Percentiles rank a stretch among this genome's conserved stretches.
phyloP scores from a whole-genome alignment of 2,888 invertebrate species.

The Leptopilina myrica region DNA sequence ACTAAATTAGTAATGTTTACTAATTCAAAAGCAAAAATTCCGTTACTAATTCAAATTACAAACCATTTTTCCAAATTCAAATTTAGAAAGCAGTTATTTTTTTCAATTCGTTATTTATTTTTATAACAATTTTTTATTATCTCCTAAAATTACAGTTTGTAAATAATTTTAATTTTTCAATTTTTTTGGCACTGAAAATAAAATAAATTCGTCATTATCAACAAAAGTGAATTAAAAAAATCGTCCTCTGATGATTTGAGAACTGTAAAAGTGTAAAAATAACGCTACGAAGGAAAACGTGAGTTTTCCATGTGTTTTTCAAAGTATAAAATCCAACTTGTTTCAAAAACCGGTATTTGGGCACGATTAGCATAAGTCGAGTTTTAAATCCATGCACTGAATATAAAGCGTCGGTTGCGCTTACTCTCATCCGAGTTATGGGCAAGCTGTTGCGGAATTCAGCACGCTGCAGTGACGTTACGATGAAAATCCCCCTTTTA shows the following conservation, averaged over 20 bases:
- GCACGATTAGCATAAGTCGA: slow-evolving; percentile 35
- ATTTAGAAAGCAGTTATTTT: too few species aligned
- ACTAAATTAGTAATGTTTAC: too few species aligned
- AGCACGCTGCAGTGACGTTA: slow-evolving; percentile 26
- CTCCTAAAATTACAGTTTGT: too few species aligned
- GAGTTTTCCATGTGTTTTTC: slow-evolving; percentile 17
- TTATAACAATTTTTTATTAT: too few species aligned
- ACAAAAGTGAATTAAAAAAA: not conserved
- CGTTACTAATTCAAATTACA: too few species aligned
- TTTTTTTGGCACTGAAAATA: too few species aligned
- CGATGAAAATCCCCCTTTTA: slow-evolving; percentile 24
- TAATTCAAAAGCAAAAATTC: too few species aligned
- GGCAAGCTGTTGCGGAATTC: slow-evolving; percentile 38
- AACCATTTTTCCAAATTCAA: too few species aligned
- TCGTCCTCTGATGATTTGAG: not conserved
- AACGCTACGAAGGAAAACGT: not conserved
- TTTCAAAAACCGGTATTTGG: slow-evolving; percentile 31
- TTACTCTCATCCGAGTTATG: slow-evolving; percentile 32
- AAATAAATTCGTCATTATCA: too few species aligned
- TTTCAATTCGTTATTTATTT: too few species aligned
- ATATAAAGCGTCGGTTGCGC: slow-evolving; percentile 29
- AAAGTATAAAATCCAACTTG: slow-evolving; percentile 10
- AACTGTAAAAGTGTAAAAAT: not conserved
- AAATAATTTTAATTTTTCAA: too few species aligned
- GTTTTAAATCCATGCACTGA: slow-evolving; percentile 37